Evolutionary conservation across 2,888 invertebrate genomes (phyloP), one percentile per base, ranked within the genome.

Genomic region (Gerris lacustris): DNA sequence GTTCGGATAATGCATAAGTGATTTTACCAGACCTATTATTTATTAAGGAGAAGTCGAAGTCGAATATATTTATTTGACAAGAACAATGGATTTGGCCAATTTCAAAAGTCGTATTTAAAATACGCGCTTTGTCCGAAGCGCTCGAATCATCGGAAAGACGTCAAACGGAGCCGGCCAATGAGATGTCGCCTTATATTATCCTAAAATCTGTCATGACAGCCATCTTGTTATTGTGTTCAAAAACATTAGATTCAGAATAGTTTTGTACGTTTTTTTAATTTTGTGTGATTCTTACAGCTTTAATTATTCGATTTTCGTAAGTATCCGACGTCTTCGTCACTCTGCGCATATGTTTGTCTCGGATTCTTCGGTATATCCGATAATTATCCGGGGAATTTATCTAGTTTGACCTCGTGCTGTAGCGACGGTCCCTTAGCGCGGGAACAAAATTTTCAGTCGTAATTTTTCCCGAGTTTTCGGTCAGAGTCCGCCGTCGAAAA

Each of bases 141-240:
- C 31, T 31, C 31, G 31, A 31, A 31, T 31, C 2, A 31, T 31
- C 31, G 31, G 31, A 31, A 31, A 31, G 31, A 31, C 31, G 31
- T 31, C 31, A 31, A 31, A 31, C 31, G 31, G 31, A 31, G 31
- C 31, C 31, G 31, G 17, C 64, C 64, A 64, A 64, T 64, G 7
- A 31, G 9, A 64, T 64, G 43, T 44, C 45, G 9, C 15, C 47
- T 43, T 45, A 18, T n/a, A 44, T 44, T 31, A 31, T 7, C 72
- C 70, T 67, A 70, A 63, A 43, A 55, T n/a, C 6, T 55, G n/a
- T 5, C 15, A 6, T 44, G 44, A 67, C 73, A 67, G 74, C 75
- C 75, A 75, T 75, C 73, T 75, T 75, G 75, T 75, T 75, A 75
- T 73, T 74, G 72, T 75, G 75, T 75, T 75, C 74, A 74, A 75